These are phyloP conservation scores for Aradus depressus DNA, from an alignment of 2,888 invertebrate species.

Conservation along the genomic window DNA sequence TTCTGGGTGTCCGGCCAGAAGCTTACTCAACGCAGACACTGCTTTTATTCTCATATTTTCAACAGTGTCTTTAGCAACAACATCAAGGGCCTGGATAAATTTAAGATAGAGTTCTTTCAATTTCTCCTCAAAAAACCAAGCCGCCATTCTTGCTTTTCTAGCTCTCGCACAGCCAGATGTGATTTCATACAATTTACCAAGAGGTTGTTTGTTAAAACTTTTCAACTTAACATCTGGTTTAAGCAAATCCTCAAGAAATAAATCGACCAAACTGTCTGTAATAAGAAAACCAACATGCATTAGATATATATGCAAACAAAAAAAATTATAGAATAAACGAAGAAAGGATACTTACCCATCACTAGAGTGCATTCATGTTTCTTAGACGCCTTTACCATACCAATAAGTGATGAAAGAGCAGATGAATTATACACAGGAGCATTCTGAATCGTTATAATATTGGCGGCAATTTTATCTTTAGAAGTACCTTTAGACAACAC, in stretches of 20 bases:
- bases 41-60: constrained; percentile 72
- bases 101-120: constrained; percentile 54
- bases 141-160: constrained; percentile 51
- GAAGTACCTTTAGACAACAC: constrained; percentile 70
- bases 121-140: constrained; percentile 85
- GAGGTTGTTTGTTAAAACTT: constrained; percentile 52
- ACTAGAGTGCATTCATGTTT: constrained; percentile 44
- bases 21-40: constrained; percentile 57
- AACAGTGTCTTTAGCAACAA: constrained; percentile 64
- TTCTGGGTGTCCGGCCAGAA: constrained; percentile 69
- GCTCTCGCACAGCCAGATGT: constrained; percentile 52
- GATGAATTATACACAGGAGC: constrained; percentile 67
- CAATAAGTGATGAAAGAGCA: constrained; percentile 57
- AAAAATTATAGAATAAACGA: neutral
- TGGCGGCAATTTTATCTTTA: constrained; percentile 76
- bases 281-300: constrained; percentile 26
- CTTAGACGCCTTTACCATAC: constrained; percentile 66
- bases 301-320: neutral
- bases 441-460: constrained; percentile 68
- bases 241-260: constrained; percentile 60
- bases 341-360: constrained; percentile 44
- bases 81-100: constrained; percentile 60
- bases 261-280: constrained; percentile 64
- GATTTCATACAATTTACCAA: constrained; percentile 46
- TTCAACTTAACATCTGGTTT: constrained; percentile 53